Percentiles rank a stretch among this genome's conserved stretches.
Evolutionary conservation across 2,888 invertebrate genomes (phyloP).

Genomic region (Microdon myrmicae): DNA sequence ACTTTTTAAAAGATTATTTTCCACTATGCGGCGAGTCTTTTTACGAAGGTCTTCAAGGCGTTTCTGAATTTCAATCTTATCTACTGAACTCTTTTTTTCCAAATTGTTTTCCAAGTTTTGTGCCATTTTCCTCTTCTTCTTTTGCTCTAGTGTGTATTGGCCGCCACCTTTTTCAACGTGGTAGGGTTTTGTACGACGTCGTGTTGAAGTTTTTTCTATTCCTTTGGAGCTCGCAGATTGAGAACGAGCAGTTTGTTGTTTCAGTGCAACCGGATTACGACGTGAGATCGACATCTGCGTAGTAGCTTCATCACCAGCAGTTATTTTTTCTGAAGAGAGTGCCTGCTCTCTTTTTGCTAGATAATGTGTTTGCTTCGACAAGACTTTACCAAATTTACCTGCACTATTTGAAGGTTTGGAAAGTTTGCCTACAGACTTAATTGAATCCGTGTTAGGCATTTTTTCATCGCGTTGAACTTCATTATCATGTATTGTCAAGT

Average conservation of each 20-base stretch:
- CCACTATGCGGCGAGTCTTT: constrained; percentile 66
- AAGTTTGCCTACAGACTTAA: too few species aligned
- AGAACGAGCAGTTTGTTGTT: constrained; percentile 18
- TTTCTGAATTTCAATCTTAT: constrained; percentile 66
- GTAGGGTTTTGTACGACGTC: constrained; percentile 60
- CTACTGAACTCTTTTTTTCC: constrained; percentile 57
- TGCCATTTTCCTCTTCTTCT: constrained; percentile 66
- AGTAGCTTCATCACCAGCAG: too few species aligned
- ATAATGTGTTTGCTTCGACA: too few species aligned
- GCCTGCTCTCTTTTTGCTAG: too few species aligned
- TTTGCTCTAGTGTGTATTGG: constrained; percentile 71
- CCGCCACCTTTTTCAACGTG: constrained; percentile 69
- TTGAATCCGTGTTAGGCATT: too few species aligned
- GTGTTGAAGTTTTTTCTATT: constrained; percentile 8
- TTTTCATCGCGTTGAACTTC: too few species aligned
- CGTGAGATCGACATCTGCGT: too few species aligned
- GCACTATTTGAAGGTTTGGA: too few species aligned
- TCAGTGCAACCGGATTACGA: too few species aligned
- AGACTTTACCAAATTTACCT: too few species aligned
- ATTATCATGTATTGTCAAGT: too few species aligned
- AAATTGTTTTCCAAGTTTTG: neutral
- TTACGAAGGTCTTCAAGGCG: constrained; percentile 67
- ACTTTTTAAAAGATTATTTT: constrained; percentile 63
- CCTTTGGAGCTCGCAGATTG: constrained; percentile 31
- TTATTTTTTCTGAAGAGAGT: too few species aligned